Base-by-base conservation (phyloP, 2,888 invertebrate genomes). In the Habrosyne pyritoides region DNA sequence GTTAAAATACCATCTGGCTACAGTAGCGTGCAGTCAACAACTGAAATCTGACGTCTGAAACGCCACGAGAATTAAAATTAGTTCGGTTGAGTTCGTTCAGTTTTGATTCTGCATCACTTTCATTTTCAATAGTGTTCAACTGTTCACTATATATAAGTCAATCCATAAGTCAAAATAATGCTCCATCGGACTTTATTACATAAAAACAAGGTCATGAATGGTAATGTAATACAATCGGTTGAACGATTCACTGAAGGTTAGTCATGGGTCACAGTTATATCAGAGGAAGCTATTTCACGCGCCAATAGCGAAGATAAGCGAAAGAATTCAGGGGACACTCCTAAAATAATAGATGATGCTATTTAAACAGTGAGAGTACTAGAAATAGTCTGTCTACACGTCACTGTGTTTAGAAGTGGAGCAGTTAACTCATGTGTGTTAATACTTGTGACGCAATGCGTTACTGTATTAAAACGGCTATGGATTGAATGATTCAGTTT, bases 321-420 rank as follows among this genome's bases (percentile, higher is more conserved):
- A 71, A 84, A 84, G 79, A 83, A 86, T 85, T 86, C 74, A 71
- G 77, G 75, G 74, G 83, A 83, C 81, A 77, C 69, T 81, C 81
- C 82, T 68, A 80, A 88, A 89, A 91, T 89, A 88, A 87, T 84
- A 75, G 83, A 73, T 83, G 86, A 82, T 78, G 84, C 76, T 87
- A 84, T 88, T 86, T 79, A 84, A 86, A 86, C 81, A 81, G 79
- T 74, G 70, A 74, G 77, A 73, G 84, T 77, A 79, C 82, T 82
- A 77, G 77, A 87, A 91, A 91, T 91, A 91, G 84, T 75, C 59
- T 62, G 84, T 75, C 59, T 62, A 64, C 64, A 82, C 88, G 89
- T 90, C 87, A 90, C 79, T 56, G 65, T 56, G 65, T 67, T 76
- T 71, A 67, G 69, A 78, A 81, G 79, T 81, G 67, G 78, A 77